Evolutionary conservation across 1,140 invertebrate genomes (phyloP), one percentile per base, ranked within the genome.

Genomic region (Rhyacophila brunnea): DNA sequence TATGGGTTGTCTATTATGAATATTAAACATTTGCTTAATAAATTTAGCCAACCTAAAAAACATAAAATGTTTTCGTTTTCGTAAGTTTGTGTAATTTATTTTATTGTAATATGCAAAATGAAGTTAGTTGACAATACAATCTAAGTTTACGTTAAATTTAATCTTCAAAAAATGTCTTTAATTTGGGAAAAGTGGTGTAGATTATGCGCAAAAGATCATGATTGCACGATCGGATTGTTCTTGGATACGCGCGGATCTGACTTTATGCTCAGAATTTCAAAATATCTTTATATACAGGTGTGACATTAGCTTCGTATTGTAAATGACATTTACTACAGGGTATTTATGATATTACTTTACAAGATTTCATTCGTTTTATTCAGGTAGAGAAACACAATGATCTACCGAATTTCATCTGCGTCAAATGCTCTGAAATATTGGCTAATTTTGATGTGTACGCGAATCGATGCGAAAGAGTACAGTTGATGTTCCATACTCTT

Each of bases 361-460:
- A 18, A 36, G 14, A 48, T 32, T 19, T 40, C 34, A 17, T 42
- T 43, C 28, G 10, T 56, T 51, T 52, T 43, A 56, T 64, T 45
- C 49, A 64, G 62, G 15, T 56, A 13, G 40, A 56, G 43, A 43
- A n/a, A 32, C 32, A 64, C 34, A 45, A 23, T 10, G 52, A 52
- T 10, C 23, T 60, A 15, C 58, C 62, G 1, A 40, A 35, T 18
- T 42, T n/a, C 2, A 58, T 65, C 6, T 65, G 62, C 23, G 38
- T 50, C 40, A 36, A 65, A 38, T 65, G 62, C 34, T 43, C 18
- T 46, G 53, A 60, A 10, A 58, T 32, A 17, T 50, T 65, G 32
- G 23, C 42, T 6, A 57, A 56, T 43, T 65, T 65, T 34, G 62
- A 65, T 19, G 19, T 13, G 1, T 65, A 65, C 40, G 62, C 62